Base-by-base conservation (phyloP, 2,113 vertebrate genomes). In the Oryzias javanicus region DNA sequence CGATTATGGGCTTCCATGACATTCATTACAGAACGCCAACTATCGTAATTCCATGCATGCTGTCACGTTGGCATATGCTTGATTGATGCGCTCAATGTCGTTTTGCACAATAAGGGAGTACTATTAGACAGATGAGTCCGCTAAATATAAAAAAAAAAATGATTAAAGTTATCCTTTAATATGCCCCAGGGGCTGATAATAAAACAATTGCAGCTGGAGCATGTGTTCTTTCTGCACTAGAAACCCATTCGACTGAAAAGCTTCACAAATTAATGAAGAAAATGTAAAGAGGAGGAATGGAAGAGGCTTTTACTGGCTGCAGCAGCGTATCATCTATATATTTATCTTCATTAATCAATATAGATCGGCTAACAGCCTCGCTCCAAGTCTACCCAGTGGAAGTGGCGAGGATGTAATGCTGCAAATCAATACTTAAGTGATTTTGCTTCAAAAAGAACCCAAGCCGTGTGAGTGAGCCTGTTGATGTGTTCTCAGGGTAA, bases 391-490 rank as follows among this genome's bases (percentile, higher is more conserved):
- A 42, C 62, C 67, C 60, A 65, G 13, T 74, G 68, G 55, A 76
- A 70, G 68, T 58, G 20, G 60, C 40, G 50, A 66, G 57, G 50
- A 49, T 77, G 66, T 72, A 62, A 82, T 68, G 62, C 55, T 63
- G 46, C 59, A 68, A 77, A 81, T 88, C 84, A 76, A 87, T 88
- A 76, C 61, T 65, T 64, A 44, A 80, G 53, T 64, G 74, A 76
- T 81, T 86, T 76, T 64, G 52, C 66, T 74, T 80, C 19, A 41
- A 76, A 76, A 74, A 68, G 51, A 81, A 74, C 77, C 77, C 77
- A 76, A 70, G 72, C 64, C 67, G 59, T 74, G 74, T 70, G 57
- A 72, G 69, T 27, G 57, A 85, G 72, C 62, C 69, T 74, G 69
- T 67, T 69, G 66, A 62, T 60, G 59, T 49, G 46, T 66, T 66